These are phyloP conservation scores for Stictocephala bisonia DNA, from an alignment of 2,888 invertebrate species.

Conservation along the genomic window DNA sequence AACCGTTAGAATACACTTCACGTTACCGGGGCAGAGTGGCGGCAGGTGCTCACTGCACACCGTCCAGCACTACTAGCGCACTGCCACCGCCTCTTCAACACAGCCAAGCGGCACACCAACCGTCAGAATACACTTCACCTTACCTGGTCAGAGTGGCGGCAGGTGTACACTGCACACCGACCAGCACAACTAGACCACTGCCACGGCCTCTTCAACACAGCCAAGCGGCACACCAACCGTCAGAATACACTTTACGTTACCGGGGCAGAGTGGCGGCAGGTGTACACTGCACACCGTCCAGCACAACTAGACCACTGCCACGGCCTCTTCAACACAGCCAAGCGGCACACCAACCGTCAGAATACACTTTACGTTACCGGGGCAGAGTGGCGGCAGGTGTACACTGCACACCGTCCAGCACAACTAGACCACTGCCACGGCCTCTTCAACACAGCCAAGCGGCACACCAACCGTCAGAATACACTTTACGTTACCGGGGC, in stretches of 20 bases:
- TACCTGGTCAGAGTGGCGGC: neutral
- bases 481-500: too few relatives aligned
- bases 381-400: too few relatives aligned
- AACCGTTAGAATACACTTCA: neutral
- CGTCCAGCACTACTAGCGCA: neutral
- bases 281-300: too few relatives aligned
- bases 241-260: neutral
- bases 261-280: neutral
- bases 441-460: too few relatives aligned
- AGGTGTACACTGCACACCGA: neutral
- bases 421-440: too few relatives aligned
- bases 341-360: too few relatives aligned
- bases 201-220: slow-evolving; percentile 6
- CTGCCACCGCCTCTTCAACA: neutral
- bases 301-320: too few relatives aligned
- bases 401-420: too few relatives aligned
- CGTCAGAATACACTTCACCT: neutral
- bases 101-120: slow-evolving; percentile 25
- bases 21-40: neutral
- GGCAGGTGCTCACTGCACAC: neutral
- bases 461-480: too few relatives aligned
- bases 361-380: too few relatives aligned
- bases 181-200: neutral
- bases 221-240: slow-evolving; percentile 21
- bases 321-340: too few relatives aligned